Evolutionary conservation across 2,888 invertebrate genomes (phyloP), one percentile per base, ranked within the genome.

Genomic region (Protula sp.): DNA sequence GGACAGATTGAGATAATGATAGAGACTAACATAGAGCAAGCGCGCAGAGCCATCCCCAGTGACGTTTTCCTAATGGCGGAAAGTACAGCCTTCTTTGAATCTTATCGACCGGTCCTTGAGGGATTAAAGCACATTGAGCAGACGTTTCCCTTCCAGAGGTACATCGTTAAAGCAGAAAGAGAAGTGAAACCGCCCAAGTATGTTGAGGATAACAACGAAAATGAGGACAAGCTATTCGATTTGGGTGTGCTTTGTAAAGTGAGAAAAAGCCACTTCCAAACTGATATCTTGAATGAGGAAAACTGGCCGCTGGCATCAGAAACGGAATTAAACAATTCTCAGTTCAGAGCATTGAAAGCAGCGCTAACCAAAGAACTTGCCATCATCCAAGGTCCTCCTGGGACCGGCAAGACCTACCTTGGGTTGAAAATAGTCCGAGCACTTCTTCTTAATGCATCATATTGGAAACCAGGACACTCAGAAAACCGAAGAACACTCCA

Each of bases 11-110:
- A 68, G 54, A 67, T 76, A 2, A 62, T 64, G 22, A 72, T 74
- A 62, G 70, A 56, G 1, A 55, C 57, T 0, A 59, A 66, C 1
- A 62, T 66, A 19, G 53, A 57, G 2, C 48, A 50, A 2, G 53
- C 58, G 2, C 47, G 47, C 2, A 54, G 58, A n/a, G 24, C 65
- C 2, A 14, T 60, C 24, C 60, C 45, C 2, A 63, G 67, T 26
- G 56, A 58, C 5, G 59, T 60, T 14, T 75, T 70, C 59, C 61
- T 86, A 0, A 89, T 91, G 88, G 85, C 89, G 1, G 90, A 91
- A 76, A 87, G 89, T 56, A 87, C 86, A 55, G 87, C 89, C 0
- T 92, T 88, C 77, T 91, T 91, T 74, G 91, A 91, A 73, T 89
- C 91, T 0, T 92, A 91, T 74, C 84, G 87, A 64, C 87, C 88